Evolutionary conservation across 2,888 invertebrate genomes (phyloP).

Genomic region (Osmoderma eremita): DNA sequence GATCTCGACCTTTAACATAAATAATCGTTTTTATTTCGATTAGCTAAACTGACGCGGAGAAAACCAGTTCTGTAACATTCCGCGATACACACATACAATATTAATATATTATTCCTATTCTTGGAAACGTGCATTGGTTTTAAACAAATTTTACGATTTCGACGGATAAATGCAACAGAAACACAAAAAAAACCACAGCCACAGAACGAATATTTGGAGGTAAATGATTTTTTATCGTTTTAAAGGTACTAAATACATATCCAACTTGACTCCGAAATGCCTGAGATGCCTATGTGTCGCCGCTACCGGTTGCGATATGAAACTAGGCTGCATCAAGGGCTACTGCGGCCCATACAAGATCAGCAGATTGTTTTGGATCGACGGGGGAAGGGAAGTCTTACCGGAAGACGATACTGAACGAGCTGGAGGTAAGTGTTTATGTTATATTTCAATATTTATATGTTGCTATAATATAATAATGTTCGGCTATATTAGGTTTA

Average conservation of each 20-base stretch:
- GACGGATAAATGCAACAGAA: too few relatives aligned
- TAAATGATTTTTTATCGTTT: too few relatives aligned
- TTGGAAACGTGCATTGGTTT: too few relatives aligned
- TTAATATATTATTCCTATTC: too few relatives aligned
- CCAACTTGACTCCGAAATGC: conserved; percentile 64
- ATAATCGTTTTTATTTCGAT: too few relatives aligned
- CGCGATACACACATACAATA: too few relatives aligned
- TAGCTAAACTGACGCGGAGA: too few relatives aligned
- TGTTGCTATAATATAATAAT: too few relatives aligned
- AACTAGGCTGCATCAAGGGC: conserved; percentile 66
- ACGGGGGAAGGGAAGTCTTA: conserved; percentile 70
- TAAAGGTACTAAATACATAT: conserved; percentile 37
- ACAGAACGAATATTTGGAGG: background rate
- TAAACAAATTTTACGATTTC: too few relatives aligned
- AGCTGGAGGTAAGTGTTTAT: conserved; percentile 63
- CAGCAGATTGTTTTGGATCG: conserved; percentile 73
- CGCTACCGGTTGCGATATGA: conserved; percentile 68
- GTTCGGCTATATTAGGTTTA: too few relatives aligned
- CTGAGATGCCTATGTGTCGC: conserved; percentile 70
- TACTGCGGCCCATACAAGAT: conserved; percentile 74
- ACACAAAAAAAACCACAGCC: background rate
- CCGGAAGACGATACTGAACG: conserved; percentile 69
- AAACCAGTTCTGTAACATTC: too few relatives aligned
- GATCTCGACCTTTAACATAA: too few relatives aligned
- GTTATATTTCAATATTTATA: background rate